A percentile compares a stretch with the other conserved stretches of the same genome.
phyloP scores from a whole-genome alignment of 2,888 invertebrate species.

The Rotaria sp. region DNA sequence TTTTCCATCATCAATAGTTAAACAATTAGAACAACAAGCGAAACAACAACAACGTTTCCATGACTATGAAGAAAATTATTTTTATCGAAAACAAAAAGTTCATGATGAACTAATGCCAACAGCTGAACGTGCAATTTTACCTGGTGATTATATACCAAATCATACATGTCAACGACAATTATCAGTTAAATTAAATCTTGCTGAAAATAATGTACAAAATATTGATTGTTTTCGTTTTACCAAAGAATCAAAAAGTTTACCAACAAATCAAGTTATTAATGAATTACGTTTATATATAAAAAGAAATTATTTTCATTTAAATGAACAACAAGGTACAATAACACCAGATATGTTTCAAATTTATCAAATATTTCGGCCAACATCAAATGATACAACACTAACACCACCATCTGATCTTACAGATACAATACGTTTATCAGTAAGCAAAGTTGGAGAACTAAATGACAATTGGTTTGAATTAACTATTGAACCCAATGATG shows the following conservation, averaged over 20 bases:
- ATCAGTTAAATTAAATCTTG: background rate
- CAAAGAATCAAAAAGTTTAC: constrained; percentile 9
- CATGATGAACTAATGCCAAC: background rate
- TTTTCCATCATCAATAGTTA: background rate
- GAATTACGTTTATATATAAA: background rate
- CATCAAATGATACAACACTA: background rate
- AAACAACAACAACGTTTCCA: background rate
- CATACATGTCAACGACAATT: background rate
- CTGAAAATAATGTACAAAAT: background rate
- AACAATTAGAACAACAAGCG: constrained; percentile 8
- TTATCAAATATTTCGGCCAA: constrained; percentile 12
- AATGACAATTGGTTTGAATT: constrained; percentile 19
- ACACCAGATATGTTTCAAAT: constrained; percentile 17
- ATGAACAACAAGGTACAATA: background rate
- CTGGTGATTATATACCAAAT: constrained; percentile 1
- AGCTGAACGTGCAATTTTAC: constrained; percentile 11
- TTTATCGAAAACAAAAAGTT: background rate
- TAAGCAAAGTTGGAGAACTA: background rate
- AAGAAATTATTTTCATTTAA: background rate
- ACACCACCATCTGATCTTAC: background rate
- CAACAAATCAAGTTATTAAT: background rate
- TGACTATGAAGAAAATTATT: background rate
- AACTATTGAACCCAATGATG: background rate
- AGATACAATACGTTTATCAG: background rate
- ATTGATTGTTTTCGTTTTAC: constrained; percentile 28